Base-by-base conservation (phyloP, 2,888 invertebrate species). In the Epirrhoe alternata region DNA sequence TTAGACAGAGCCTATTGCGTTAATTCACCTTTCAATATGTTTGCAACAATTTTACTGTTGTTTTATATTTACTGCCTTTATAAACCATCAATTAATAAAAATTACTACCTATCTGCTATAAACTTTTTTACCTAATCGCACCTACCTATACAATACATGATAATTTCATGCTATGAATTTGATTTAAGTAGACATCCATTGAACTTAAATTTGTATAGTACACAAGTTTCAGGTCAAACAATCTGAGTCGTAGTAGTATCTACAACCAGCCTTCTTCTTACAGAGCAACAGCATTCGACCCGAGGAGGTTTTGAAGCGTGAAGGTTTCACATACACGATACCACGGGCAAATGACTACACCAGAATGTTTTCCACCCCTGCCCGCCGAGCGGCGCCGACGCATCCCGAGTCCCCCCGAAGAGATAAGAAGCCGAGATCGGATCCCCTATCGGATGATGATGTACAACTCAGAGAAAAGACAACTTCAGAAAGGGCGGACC, bases 271-370 rank as follows among this genome's bases (percentile, higher is more conserved):
- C 50, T 42, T 33, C 33, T 7, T 30, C 31, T 58, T 53, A 0
- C 68, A 82, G 82, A 76, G 73, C 50, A 70, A 73, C 70, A 75
- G 64, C 69, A 77, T 79, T 16, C 87, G 90, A 1, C 89, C 91
- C 1, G 90, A 92, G 64, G 92, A 92, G 58, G 72, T 84, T 0
- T 74, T 93, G 1, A 81, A 89, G 5, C 83, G 88, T 17, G 90
- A 89, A 70, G 88, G 89, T 0, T 89, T 95, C 62, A 94, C 94
- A 51, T 96, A 94, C 84, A 95, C 95, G 72, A 89, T 95, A 74
- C 95, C 96, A 5, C 94, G 95, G 7, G 89, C 86, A 52, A 92
- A 92, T 81, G 94, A 94, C 82, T 93, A 93, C 86, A 89, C 91
- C 74, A 90, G 94, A 50, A 93, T 94, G 93, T 93, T 93, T 79